Evolutionary conservation across 2,888 invertebrate species (phyloP), one percentile per base, ranked within the genome.

Genomic region (Drosophila prolongata): DNA sequence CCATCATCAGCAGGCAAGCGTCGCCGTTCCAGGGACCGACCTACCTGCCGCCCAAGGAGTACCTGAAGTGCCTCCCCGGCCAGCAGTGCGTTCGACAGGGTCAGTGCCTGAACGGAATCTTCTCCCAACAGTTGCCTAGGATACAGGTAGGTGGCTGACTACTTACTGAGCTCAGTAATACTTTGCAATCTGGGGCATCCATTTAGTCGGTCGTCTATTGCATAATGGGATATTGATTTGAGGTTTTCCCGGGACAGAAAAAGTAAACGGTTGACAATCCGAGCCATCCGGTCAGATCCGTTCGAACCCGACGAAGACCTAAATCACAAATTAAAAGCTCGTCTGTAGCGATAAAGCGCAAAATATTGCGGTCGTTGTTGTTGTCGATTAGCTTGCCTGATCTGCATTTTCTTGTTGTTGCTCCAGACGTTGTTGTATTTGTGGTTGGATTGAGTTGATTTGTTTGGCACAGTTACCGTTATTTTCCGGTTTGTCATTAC

Each of bases 1-100:
- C 91, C 19, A 85, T 91, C 56, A 89, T 91, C 14, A 91, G 91
- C 69, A 79, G 91, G 14, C 90, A 91, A 62, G 91, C 91, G 4
- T 61, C 88, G 13, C 90, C 91, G 1, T 91, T 91, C 79, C 81
- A 78, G 66, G 91, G 90, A 3, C 91, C 91, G 13, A 87, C 80
- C 14, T 91, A 91, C 69, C 70, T 91, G 80, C 91, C 91, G 9
- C 90, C 90, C 3, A 77, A 83, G 66, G 84, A 90, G 68, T 85
- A 79, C 44, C 73, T 91, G 14, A 90, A 90, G 66, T 91, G 91
- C 69, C 71, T 59, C 60, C 77, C 84, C 35, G 90, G 90, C n/a
- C 90, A 91, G 67, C 91, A 91, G 58, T 91, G 91, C 75, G 91
- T 91, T 70, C 89, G 87, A 42, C 79, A 82, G 61, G 81, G 80